phyloP scores from a whole-genome alignment of 2,888 invertebrate genomes.

The Sericinus montela region DNA sequence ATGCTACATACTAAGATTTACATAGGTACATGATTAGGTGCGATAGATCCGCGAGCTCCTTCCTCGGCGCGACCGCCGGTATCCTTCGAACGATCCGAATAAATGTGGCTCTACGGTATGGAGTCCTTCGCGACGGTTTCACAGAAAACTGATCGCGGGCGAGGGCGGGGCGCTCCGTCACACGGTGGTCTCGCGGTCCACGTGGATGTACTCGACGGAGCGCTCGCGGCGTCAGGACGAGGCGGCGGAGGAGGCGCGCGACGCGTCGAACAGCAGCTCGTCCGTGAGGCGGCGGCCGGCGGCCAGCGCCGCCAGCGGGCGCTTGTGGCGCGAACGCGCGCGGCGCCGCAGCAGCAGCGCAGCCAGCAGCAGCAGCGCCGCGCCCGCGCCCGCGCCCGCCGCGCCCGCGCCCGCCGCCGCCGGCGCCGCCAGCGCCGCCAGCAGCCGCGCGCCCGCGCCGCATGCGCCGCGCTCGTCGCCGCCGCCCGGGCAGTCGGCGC shows the following conservation, averaged over 20 bases:
- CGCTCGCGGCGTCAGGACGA: slow-evolving; percentile 93
- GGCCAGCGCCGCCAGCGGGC: slow-evolving; percentile 79
- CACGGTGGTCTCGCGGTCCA: slow-evolving; percentile 96
- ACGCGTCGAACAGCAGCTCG: slow-evolving; percentile 83
- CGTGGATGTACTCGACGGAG: slow-evolving; percentile 95
- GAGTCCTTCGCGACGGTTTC: neutral
- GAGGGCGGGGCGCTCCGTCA: slow-evolving; percentile 71
- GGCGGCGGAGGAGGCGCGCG: slow-evolving; percentile 73
- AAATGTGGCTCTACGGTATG: slow-evolving; percentile 11
- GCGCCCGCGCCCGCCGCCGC: slow-evolving; percentile 68
- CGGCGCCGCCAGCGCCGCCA: slow-evolving; percentile 83
- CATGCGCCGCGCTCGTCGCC: slow-evolving; percentile 81
- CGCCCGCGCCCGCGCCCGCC: slow-evolving; percentile 73
- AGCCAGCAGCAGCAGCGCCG: slow-evolving; percentile 48
- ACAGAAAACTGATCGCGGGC: slow-evolving; percentile 10
- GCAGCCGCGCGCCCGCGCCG: slow-evolving; percentile 47
- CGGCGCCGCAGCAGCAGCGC: slow-evolving; percentile 78
- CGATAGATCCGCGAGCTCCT: neutral
- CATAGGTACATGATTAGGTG: slow-evolving; percentile 8
- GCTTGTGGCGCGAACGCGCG: slow-evolving; percentile 77
- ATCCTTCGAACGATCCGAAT: slow-evolving; percentile 8
- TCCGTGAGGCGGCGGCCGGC: slow-evolving; percentile 83
- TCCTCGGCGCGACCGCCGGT: slow-evolving; percentile 13
- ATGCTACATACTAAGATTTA: slow-evolving; percentile 12
- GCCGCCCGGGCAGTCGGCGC: slow-evolving; percentile 82